A percentile compares a stretch with the other conserved stretches of the same genome.
Conservation (phyloP, 2,888 invertebrate species). For the Thecophora atra region DNA sequence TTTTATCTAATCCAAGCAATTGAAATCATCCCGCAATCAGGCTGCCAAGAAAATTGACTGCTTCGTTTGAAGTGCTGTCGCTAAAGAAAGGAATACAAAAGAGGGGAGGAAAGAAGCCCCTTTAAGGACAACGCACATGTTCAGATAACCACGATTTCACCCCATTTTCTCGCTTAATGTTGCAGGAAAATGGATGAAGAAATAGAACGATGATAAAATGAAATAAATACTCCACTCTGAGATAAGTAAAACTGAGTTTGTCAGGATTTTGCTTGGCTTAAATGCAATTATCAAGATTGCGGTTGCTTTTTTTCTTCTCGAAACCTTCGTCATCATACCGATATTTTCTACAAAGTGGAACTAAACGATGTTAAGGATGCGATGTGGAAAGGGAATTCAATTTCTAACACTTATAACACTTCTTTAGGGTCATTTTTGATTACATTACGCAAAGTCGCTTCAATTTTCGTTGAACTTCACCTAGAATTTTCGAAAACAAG, state of each 20-base stretch:
- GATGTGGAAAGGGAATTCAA: background rate
- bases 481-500: too few relatives aligned
- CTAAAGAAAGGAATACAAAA: too few relatives aligned
- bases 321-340: background rate
- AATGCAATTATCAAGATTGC: constrained; percentile 21
- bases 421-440: too few relatives aligned
- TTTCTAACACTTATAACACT: constrained; percentile 16
- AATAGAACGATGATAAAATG: constrained; percentile 10
- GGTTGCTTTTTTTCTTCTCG: background rate
- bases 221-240: constrained; percentile 9
- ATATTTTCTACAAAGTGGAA: background rate
- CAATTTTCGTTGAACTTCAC: too few relatives aligned
- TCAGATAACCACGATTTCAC: constrained; percentile 4
- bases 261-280: constrained; percentile 10
- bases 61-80: background rate
- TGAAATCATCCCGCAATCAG: constrained; percentile 26
- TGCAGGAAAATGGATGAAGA: background rate
- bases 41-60: constrained; percentile 20
- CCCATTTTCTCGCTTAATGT: background rate
- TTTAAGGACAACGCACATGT: background rate
- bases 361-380: background rate
- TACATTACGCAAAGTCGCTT: too few relatives aligned
- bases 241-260: constrained; percentile 8
- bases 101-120: background rate
- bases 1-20: constrained; percentile 31